Evolutionary conservation across 2,113 vertebrate species (phyloP).

Genomic region (Fregata magnificens): DNA sequence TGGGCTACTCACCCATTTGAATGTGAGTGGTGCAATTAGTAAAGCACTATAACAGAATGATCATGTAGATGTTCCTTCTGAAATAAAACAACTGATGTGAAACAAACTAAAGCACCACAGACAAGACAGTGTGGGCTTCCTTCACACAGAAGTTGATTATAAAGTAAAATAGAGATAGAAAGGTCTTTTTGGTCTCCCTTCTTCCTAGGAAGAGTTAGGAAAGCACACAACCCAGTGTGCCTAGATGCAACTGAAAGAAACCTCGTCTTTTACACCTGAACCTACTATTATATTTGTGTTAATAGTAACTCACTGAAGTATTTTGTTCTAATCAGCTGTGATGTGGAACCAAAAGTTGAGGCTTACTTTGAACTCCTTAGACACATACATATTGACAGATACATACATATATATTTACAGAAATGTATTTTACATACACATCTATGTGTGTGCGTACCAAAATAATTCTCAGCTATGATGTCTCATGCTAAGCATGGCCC

Average conservation of each 20-base stretch:
- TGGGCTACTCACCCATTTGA: neutral
- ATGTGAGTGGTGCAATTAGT: neutral
- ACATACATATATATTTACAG: neutral
- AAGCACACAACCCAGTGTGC: neutral
- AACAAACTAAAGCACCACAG: neutral
- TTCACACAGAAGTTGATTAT: neutral
- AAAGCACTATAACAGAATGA: neutral
- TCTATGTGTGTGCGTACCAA: neutral
- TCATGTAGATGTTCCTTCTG: neutral
- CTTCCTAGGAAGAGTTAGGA: neutral
- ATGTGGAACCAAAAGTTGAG: neutral
- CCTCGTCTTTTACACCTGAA: neutral
- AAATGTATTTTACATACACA: neutral
- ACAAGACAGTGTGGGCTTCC: neutral
- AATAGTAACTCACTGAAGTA: neutral
- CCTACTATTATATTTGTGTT: neutral
- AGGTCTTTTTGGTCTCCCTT: neutral
- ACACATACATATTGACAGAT: neutral
- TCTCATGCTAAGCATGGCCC: neutral
- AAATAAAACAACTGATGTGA: neutral
- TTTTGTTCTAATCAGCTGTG: neutral
- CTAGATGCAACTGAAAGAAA: neutral
- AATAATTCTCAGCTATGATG: neutral
- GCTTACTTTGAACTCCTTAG: neutral
- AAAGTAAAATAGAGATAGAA: neutral